A percentile compares a stretch with the other conserved stretches of the same genome.
These are phyloP conservation scores for Orycteropus afer DNA, from an alignment of 2,113 vertebrate genomes.

Conservation along the genomic window DNA sequence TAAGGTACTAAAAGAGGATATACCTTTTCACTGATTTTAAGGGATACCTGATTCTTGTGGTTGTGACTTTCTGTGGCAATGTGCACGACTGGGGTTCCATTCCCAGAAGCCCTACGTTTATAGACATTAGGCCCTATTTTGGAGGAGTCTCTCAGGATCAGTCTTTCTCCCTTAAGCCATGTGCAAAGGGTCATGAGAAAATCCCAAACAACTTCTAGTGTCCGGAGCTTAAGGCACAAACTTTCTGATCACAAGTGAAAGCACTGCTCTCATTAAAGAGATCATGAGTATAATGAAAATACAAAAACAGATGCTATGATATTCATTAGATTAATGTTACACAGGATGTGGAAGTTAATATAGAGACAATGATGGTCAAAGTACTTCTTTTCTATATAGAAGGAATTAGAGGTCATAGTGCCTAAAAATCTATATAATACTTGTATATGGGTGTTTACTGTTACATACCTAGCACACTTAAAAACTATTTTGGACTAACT, in stretches of 20 bases:
- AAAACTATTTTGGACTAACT: conserved; percentile 59
- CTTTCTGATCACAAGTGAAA: conserved; percentile 38
- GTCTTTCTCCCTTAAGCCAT: conserved; percentile 24
- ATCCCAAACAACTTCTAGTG: background rate
- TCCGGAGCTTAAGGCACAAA: conserved; percentile 59
- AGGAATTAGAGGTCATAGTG: background rate
- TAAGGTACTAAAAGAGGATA: conserved; percentile 38
- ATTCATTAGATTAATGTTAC: conserved; percentile 1
- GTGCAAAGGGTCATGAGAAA: background rate
- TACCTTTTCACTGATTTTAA: conserved; percentile 19
- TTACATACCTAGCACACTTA: background rate
- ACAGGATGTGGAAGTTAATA: background rate
- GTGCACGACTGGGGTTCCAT: background rate
- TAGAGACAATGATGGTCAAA: background rate
- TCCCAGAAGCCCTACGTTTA: background rate
- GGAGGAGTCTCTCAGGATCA: conserved; percentile 15
- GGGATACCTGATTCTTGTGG: background rate
- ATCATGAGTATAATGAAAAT: conserved; percentile 28
- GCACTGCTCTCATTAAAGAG: background rate
- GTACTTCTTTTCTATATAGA: background rate
- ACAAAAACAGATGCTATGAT: conserved; percentile 1
- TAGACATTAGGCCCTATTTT: background rate
- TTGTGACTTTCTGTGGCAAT: background rate
- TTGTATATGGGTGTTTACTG: background rate
- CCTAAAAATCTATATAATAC: conserved; percentile 19